Evolutionary conservation across 2,888 invertebrate genomes (phyloP).

Genomic region (Choristoneura rosaceana): DNA sequence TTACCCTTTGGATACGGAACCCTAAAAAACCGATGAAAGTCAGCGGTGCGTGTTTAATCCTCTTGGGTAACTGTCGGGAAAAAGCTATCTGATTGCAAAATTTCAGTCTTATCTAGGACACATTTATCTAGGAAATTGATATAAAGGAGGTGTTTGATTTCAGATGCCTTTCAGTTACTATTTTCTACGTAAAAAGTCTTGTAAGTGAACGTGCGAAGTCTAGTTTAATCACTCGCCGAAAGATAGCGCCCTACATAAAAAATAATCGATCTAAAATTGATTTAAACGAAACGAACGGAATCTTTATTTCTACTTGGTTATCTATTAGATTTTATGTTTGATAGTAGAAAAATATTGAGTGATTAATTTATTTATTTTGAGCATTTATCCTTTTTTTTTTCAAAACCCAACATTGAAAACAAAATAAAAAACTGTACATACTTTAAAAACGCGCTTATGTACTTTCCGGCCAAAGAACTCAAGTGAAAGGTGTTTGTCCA

Average conservation of each 20-base stretch:
- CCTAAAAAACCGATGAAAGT: neutral
- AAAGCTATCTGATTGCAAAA: conserved; percentile 27
- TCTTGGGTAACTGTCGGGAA: conserved; percentile 10
- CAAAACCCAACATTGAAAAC: neutral
- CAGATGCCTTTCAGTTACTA: neutral
- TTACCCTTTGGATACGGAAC: too few relatives aligned
- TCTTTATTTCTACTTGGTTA: too few relatives aligned
- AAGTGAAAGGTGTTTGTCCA: neutral
- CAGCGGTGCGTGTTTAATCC: conserved; percentile 23
- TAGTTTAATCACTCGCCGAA: too few relatives aligned
- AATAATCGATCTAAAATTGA: too few relatives aligned
- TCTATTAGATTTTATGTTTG: too few relatives aligned
- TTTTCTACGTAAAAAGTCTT: neutral
- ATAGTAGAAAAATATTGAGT: too few relatives aligned
- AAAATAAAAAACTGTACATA: neutral
- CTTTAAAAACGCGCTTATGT: neutral
- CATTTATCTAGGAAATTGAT: conserved; percentile 10
- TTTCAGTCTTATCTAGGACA: conserved; percentile 17
- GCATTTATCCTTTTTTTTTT: too few relatives aligned
- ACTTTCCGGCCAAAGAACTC: neutral
- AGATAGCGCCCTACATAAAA: too few relatives aligned
- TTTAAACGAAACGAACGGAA: too few relatives aligned
- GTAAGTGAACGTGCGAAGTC: neutral
- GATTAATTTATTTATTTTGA: neutral
- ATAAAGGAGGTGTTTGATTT: neutral